Conservation (phyloP, 92 coral and sea anemone genomes). For the Epizoanthus ramosus region DNA sequence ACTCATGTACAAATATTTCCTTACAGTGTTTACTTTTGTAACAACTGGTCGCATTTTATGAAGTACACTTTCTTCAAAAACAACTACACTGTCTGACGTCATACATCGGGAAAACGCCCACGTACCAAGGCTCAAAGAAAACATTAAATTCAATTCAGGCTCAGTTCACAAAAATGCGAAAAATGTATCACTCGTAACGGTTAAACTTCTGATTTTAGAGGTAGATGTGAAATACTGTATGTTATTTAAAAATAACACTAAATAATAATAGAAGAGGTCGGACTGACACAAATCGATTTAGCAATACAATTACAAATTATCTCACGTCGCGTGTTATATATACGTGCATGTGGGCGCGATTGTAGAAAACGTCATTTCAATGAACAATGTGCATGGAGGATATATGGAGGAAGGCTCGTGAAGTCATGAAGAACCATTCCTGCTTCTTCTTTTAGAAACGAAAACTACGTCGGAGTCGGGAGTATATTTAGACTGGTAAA, state of each 20-base stretch:
- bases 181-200: background rate
- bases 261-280: no score
- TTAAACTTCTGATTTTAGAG: no score
- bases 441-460: background rate
- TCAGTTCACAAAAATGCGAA: background rate
- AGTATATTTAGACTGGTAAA: constrained; percentile 1
- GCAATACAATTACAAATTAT: no score
- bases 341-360: background rate
- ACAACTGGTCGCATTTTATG: background rate
- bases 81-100: background rate
- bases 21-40: constrained; percentile 5
- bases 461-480: background rate
- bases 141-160: background rate
- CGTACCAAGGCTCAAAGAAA: background rate
- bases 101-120: background rate
- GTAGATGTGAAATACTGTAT: no score
- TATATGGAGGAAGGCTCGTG: background rate
- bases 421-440: background rate
- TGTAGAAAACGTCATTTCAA: no score
- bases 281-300: no score
- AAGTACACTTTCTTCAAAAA: background rate
- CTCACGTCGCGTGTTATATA: no score
- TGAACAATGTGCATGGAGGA: background rate
- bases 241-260: no score
- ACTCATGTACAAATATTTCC: background rate